Base-by-base conservation (phyloP, 2,797 vertebrate species). In the Tapirus indicus region DNA sequence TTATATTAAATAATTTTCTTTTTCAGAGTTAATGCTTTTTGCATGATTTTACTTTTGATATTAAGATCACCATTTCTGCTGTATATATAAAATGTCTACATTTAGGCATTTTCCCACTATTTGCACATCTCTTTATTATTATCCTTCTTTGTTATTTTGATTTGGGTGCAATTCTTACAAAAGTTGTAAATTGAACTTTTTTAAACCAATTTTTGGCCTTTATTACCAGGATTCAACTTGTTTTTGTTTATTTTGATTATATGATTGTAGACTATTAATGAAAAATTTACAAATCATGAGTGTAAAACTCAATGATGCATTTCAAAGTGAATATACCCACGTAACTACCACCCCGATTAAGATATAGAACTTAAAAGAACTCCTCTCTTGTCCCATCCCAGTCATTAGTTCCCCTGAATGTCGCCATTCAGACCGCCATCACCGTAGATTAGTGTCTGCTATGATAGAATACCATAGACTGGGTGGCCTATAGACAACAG, bases 151-250 rank as follows among this genome's bases (percentile, higher is more conserved):
- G 14, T 91, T 84, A 91, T 77, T 96, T 92, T 94, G 13, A 90
- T 75, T 72, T n/a, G 11, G n/a, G 16, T 88, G 16, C 87, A 21
- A 32, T 27, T 91, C 60, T 96, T 58, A 52, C 21, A 49, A 32
- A 86, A 93, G 10, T 72, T 75, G 9, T 68, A 96, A 88, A 74
- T 32, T 84, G 12, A 77, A 23, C 27, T 38, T 78, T 92, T 89
- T 88, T 38, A 86, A 25, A 68, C 4, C 64, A 64, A 71, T 7
- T 94, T 68, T 93, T 84, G 14, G 1, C 4, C 29, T 94, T 79
- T 74, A 78, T 93, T 82, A 62, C 13, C 49, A 80, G 7, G 18
- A 85, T 7, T 93, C 64, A 79, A 13, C 20, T 6, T 44, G 2
- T 66, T 83, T 88, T 68, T 23, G 79, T 47, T 95, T 58, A 52